Conservation (phyloP, 2,797 vertebrate genomes). For the Cyclura pinguis region DNA sequence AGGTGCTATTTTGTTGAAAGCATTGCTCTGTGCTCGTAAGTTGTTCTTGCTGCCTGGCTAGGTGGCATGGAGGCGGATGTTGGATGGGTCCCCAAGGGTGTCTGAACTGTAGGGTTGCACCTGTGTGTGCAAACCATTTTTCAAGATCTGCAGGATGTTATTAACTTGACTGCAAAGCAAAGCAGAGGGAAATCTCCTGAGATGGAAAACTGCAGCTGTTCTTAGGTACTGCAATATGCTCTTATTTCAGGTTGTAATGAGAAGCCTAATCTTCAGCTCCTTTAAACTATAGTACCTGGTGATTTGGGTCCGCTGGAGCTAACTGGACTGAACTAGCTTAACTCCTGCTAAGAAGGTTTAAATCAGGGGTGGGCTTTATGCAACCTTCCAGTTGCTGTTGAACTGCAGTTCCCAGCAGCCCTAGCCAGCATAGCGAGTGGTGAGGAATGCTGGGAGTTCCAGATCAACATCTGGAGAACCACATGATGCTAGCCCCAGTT, state of each 20-base stretch:
- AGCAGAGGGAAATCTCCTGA: background rate
- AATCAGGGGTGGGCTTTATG: too few species aligned
- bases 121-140: background rate
- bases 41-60: too few species aligned
- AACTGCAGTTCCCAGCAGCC: background rate
- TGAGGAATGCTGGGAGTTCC: background rate
- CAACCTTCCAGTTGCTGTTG: too few species aligned
- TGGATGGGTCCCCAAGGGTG: background rate
- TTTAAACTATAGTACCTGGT: background rate
- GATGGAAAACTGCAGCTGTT: background rate
- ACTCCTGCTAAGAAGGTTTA: background rate
- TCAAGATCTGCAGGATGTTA: background rate
- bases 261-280: background rate
- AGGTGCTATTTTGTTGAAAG: too few species aligned
- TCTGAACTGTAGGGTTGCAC: background rate
- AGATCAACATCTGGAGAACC: background rate
- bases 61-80: background rate
- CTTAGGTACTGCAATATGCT: background rate
- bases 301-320: background rate
- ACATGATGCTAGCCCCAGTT: background rate
- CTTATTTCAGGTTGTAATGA: background rate
- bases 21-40: too few species aligned
- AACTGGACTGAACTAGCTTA: background rate
- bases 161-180: background rate
- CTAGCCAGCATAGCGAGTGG: background rate